Evolutionary conservation across 2,113 vertebrate species (phyloP).

Genomic region (Engraulis encrasicolus): DNA sequence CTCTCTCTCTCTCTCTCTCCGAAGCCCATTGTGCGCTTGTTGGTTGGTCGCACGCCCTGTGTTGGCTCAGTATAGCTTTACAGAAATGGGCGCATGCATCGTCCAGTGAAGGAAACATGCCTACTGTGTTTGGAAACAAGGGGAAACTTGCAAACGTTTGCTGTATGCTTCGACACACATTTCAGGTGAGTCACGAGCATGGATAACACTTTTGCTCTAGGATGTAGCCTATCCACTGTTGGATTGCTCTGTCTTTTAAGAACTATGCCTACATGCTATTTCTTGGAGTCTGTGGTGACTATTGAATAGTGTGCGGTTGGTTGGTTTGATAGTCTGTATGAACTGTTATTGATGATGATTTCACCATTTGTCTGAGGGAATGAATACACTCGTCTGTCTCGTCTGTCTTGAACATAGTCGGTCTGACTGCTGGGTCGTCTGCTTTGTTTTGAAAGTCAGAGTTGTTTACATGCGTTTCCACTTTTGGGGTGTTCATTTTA

Average conservation of each 20-base stretch:
- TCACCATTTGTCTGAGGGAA: not conserved
- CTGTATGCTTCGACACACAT: conserved; percentile 68
- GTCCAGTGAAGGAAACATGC: conserved; percentile 72
- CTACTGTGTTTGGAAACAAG: conserved; percentile 66
- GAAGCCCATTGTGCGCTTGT: conserved; percentile 18
- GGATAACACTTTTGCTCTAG: not conserved
- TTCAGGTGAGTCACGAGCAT: conserved; percentile 65
- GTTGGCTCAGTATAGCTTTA: conserved; percentile 33
- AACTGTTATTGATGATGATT: not conserved
- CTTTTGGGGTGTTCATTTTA: not conserved
- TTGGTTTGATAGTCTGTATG: not conserved
- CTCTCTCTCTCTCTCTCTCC: no score
- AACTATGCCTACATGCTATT: not conserved
- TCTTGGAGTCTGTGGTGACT: no score
- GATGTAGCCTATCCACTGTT: not conserved
- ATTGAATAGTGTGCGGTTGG: not conserved
- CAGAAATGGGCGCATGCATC: conserved; percentile 68
- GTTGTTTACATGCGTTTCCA: not conserved
- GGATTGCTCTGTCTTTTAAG: not conserved
- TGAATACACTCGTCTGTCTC: not conserved
- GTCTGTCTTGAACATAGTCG: not conserved
- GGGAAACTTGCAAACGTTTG: conserved; percentile 71
- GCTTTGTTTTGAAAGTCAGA: not conserved
- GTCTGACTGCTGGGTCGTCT: not conserved
- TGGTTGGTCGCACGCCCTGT: conserved; percentile 7